Percentiles rank a stretch among this genome's conserved stretches.
Conservation (phyloP, 2,888 invertebrate species). For the Conistra vaccinii region DNA sequence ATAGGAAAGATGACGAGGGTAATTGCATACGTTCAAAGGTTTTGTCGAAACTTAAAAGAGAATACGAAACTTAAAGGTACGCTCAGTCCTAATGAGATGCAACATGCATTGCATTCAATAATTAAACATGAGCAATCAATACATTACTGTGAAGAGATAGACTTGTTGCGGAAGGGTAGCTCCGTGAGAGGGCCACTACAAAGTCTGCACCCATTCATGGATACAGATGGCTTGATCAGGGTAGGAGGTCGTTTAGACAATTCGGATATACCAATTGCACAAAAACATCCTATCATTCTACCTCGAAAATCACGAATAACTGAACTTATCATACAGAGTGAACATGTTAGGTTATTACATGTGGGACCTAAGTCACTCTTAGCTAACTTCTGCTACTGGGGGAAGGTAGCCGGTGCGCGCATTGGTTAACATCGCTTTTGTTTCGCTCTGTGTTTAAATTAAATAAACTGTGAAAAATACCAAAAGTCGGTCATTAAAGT, state of each 20-base stretch:
- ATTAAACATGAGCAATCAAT: conserved; percentile 5
- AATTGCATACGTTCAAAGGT: conserved; percentile 9
- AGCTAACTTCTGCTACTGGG: too few relatives aligned
- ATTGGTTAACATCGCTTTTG: too few relatives aligned
- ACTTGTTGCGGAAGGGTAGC: not conserved
- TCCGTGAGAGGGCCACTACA: conserved; percentile 1
- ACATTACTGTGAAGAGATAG: not conserved
- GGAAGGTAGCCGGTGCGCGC: too few relatives aligned
- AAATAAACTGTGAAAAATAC: too few relatives aligned
- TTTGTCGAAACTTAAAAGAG: conserved; percentile 3
- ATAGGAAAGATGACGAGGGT: not conserved
- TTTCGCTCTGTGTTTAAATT: too few relatives aligned
- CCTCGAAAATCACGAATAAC: not conserved
- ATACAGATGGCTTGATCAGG: conserved; percentile 5
- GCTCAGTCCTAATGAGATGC: conserved; percentile 3
- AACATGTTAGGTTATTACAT: not conserved
- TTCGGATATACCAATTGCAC: conserved; percentile 9
- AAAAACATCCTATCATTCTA: conserved; percentile 4
- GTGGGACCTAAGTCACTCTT: not conserved
- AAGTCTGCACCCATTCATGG: not conserved
- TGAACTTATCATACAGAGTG: conserved; percentile 2
- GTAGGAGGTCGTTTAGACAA: not conserved
- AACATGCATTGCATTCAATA: conserved; percentile 2
- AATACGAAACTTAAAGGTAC: not conserved
- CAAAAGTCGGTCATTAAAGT: too few relatives aligned